Evolutionary conservation across 2,888 invertebrate species (phyloP).

Genomic region (Uloborus plumipes): DNA sequence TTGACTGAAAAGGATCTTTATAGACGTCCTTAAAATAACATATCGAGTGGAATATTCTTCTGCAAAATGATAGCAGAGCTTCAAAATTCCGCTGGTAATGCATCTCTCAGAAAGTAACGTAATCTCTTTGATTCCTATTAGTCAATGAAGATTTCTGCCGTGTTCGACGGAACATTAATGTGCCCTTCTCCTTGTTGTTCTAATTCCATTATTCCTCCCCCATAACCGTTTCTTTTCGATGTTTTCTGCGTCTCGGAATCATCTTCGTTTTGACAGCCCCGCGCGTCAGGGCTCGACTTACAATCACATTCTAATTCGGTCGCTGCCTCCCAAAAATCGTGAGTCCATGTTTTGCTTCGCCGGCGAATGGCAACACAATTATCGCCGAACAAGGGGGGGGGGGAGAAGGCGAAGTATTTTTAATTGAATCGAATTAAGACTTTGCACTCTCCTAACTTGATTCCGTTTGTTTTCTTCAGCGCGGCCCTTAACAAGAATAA

Average conservation of each 20-base stretch:
- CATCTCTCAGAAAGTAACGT: conserved; percentile 10
- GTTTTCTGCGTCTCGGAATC: too few relatives aligned
- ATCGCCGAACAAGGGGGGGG: conserved; percentile 30
- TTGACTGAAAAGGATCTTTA: too few relatives aligned
- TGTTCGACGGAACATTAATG: neutral
- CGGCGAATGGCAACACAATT: conserved; percentile 50
- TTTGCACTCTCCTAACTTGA: conserved; percentile 58
- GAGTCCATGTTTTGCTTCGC: conserved; percentile 15
- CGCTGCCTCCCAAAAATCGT: conserved; percentile 26
- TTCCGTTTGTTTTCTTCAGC: conserved; percentile 23
- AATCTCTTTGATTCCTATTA: conserved; percentile 63
- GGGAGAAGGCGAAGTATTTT: conserved; percentile 52
- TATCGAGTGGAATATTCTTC: too few relatives aligned
- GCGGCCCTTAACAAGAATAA: too few relatives aligned
- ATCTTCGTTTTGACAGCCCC: too few relatives aligned
- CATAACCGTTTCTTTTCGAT: conserved; percentile 1
- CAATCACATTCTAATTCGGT: conserved; percentile 56
- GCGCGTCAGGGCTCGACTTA: conserved; percentile 40
- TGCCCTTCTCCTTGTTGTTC: conserved; percentile 18
- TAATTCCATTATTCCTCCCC: conserved; percentile 18
- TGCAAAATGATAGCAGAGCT: too few relatives aligned
- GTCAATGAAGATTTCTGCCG: conserved; percentile 29
- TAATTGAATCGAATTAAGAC: conserved; percentile 64
- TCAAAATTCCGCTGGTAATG: too few relatives aligned
- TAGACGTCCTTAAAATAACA: too few relatives aligned